Percentiles rank a stretch among this genome's conserved stretches.
Evolutionary conservation across 2,888 invertebrate species (phyloP).

Genomic region (Teleiodes luculella): DNA sequence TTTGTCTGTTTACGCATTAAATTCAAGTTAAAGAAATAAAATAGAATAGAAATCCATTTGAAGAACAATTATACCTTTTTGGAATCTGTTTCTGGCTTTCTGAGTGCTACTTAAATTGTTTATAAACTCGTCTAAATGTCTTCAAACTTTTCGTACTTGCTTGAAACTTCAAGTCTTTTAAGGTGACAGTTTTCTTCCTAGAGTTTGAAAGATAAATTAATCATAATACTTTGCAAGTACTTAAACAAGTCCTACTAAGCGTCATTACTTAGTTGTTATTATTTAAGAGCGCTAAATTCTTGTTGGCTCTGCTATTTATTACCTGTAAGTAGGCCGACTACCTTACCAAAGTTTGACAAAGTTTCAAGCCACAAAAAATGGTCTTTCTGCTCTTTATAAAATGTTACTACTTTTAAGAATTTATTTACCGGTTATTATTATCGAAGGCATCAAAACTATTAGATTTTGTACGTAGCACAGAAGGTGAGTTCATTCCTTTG

Average conservation of each 20-base stretch:
- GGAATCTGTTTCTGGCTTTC: neutral
- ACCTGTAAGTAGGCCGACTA: neutral
- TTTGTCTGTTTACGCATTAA: too few relatives aligned
- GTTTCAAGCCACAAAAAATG: neutral
- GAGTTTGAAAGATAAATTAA: slow-evolving; percentile 9
- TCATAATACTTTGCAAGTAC: slow-evolving; percentile 4
- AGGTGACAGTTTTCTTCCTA: slow-evolving; percentile 8
- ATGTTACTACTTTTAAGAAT: too few relatives aligned
- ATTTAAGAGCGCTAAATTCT: neutral
- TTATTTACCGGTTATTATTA: too few relatives aligned
- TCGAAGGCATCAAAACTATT: slow-evolving; percentile 31
- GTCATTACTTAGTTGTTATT: neutral
- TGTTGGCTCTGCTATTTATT: neutral
- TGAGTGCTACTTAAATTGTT: neutral
- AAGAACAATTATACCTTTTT: too few relatives aligned
- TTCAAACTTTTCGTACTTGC: neutral
- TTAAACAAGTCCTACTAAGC: neutral
- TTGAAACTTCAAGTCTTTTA: neutral
- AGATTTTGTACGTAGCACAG: slow-evolving; percentile 46
- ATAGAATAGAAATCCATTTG: too few relatives aligned
- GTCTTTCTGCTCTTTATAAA: too few relatives aligned
- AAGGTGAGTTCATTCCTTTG: slow-evolving; percentile 38
- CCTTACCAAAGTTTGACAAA: neutral
- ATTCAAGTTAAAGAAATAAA: too few relatives aligned
- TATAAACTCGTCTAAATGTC: neutral